Evolutionary conservation across 2,888 invertebrate species (phyloP).

Genomic region (Conus canariensis): DNA sequence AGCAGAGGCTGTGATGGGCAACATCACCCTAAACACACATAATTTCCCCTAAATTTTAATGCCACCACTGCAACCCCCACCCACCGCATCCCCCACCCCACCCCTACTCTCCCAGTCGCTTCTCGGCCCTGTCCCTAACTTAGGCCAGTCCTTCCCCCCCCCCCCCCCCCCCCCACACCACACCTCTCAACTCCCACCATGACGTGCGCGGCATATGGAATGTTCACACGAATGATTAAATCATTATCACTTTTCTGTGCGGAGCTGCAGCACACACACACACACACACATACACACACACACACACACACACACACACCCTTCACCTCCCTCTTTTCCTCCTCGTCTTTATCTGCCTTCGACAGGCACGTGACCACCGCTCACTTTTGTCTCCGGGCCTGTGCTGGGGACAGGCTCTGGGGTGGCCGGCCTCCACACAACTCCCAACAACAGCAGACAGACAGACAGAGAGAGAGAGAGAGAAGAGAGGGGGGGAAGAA

Average conservation of each 20-base stretch:
- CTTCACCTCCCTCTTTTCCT: background rate
- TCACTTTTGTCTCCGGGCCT: background rate
- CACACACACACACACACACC: too few relatives aligned
- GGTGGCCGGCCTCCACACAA: background rate
- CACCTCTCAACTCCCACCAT: background rate
- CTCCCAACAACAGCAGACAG: background rate
- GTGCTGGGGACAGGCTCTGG: constrained; percentile 14
- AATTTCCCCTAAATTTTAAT: too few relatives aligned
- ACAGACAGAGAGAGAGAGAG: background rate
- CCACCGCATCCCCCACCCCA: too few relatives aligned
- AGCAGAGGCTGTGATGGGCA: too few relatives aligned
- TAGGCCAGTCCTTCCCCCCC: background rate
- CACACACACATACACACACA: too few relatives aligned
- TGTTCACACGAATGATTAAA: constrained; percentile 42
- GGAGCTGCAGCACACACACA: too few relatives aligned
- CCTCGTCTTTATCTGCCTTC: background rate
- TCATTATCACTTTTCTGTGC: constrained; percentile 34
- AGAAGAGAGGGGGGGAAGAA: background rate
- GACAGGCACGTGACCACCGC: constrained; percentile 9
- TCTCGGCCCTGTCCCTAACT: background rate
- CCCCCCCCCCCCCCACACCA: background rate
- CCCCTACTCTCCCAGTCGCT: background rate
- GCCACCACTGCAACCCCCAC: too few relatives aligned
- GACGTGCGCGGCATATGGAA: constrained; percentile 38
- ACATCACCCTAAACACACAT: too few relatives aligned